A percentile compares a stretch with the other conserved stretches of the same genome.
phyloP scores from a whole-genome alignment of 2,888 invertebrate species.

The Operophtera brumata region DNA sequence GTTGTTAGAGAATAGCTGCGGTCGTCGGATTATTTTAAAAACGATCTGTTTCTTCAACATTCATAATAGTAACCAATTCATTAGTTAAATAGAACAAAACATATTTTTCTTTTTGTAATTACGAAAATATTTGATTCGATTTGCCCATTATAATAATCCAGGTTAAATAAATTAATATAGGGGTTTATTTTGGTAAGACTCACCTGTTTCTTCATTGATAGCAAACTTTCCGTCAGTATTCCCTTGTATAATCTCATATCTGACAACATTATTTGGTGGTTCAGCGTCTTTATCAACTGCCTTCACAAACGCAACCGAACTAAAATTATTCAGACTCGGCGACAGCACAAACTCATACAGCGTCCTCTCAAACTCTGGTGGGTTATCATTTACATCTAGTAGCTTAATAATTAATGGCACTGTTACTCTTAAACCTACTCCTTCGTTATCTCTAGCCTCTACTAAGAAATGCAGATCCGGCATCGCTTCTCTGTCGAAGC shows the following conservation, averaged over 20 bases:
- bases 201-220: conserved; percentile 87
- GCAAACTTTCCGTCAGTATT: conserved; percentile 88
- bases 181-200: too few species aligned
- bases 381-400: conserved; percentile 91
- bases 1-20: too few species aligned
- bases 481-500: conserved; percentile 91
- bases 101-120: too few species aligned
- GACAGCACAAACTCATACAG: conserved; percentile 91
- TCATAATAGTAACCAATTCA: not conserved
- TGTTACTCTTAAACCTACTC: conserved; percentile 87
- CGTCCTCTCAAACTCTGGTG: conserved; percentile 89
- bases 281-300: conserved; percentile 92
- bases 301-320: conserved; percentile 88
- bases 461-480: conserved; percentile 89
- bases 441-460: conserved; percentile 93
- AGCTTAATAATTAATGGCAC: conserved; percentile 88
- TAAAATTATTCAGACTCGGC: conserved; percentile 86
- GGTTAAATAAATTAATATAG: too few species aligned
- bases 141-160: too few species aligned
- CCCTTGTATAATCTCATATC: conserved; percentile 90
- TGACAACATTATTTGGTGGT: conserved; percentile 91
- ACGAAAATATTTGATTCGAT: too few species aligned
- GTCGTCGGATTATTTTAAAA: too few species aligned
- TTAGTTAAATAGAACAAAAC: too few species aligned
- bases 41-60: not conserved